Percentiles rank a stretch among this genome's conserved stretches.
Evolutionary conservation across 1,140 invertebrate species (phyloP).

Genomic region (Colletes gigas): DNA sequence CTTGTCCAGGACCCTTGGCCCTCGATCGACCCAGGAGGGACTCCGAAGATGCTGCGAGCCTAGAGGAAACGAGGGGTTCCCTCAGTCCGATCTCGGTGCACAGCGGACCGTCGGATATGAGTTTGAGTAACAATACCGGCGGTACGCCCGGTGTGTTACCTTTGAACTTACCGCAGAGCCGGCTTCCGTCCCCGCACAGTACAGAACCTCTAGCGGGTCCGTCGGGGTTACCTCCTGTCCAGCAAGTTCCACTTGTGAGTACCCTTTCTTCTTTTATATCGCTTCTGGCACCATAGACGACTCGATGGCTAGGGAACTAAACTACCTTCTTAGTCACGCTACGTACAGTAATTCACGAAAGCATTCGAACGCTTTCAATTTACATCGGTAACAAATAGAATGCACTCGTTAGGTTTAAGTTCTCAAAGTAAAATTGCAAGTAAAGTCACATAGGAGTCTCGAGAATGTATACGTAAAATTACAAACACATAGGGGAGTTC

Average conservation of each 20-base stretch:
- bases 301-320: too few relatives aligned
- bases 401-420: too few relatives aligned
- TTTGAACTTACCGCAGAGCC: constrained; percentile 75
- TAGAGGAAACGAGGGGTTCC: constrained; percentile 79
- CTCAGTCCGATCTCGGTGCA: constrained; percentile 80
- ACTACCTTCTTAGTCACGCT: too few relatives aligned
- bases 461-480: too few relatives aligned
- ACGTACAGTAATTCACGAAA: too few relatives aligned
- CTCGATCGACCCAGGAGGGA: constrained; percentile 78
- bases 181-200: constrained; percentile 85
- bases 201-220: constrained; percentile 87
- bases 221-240: constrained; percentile 90
- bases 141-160: constrained; percentile 65
- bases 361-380: too few relatives aligned
- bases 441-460: too few relatives aligned
- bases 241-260: constrained; percentile 92
- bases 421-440: too few relatives aligned
- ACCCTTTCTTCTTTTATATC: constrained; percentile 4
- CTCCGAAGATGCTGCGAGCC: constrained; percentile 75
- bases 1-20: constrained; percentile 76
- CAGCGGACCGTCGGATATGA: constrained; percentile 83
- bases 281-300: neutral
- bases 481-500: too few relatives aligned
- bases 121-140: constrained; percentile 80
- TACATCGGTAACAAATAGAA: too few relatives aligned